These are phyloP conservation scores for Trypoxylon attenuatum DNA, from an alignment of 2,888 invertebrate species.

Conservation along the genomic window DNA sequence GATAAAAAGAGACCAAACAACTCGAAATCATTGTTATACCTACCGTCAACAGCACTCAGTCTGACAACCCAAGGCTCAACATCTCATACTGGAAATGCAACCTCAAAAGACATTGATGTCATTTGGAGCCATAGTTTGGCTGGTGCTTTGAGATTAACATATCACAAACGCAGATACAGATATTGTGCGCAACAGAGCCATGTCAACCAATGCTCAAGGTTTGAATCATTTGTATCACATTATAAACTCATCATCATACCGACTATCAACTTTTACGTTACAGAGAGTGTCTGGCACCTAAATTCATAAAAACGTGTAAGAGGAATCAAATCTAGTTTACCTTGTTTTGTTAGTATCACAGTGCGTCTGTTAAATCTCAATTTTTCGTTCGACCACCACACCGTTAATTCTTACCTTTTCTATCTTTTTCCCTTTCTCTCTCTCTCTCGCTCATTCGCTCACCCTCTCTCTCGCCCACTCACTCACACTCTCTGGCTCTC, in stretches of 20 bases:
- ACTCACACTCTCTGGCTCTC: no score
- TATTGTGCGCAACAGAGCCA: conserved; percentile 70
- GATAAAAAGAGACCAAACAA: conserved; percentile 70
- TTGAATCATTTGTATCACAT: conserved; percentile 71
- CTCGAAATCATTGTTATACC: conserved; percentile 70
- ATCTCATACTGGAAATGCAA: conserved; percentile 72
- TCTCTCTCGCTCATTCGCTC: no score
- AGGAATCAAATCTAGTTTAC: conserved; percentile 68
- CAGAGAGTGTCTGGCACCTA: conserved; percentile 73
- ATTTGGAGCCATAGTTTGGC: conserved; percentile 67
- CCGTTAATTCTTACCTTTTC: conserved; percentile 46
- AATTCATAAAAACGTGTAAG: conserved; percentile 74
- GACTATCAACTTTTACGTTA: conserved; percentile 71
- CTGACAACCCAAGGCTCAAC: conserved; percentile 57
- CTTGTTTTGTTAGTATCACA: conserved; percentile 63
- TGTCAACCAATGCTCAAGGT: conserved; percentile 70
- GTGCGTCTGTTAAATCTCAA: conserved; percentile 57
- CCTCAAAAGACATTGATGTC: conserved; percentile 71
- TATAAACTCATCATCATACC: conserved; percentile 72
- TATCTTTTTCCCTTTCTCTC: no score
- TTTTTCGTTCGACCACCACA: conserved; percentile 40
- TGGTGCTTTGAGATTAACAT: conserved; percentile 73
- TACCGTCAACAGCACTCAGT: conserved; percentile 68
- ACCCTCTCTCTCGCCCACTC: no score
- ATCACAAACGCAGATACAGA: conserved; percentile 73